Percentiles rank a stretch among this genome's conserved stretches.
phyloP scores from a whole-genome alignment of 2,797 vertebrate genomes.

The Danio jaintianensis region DNA sequence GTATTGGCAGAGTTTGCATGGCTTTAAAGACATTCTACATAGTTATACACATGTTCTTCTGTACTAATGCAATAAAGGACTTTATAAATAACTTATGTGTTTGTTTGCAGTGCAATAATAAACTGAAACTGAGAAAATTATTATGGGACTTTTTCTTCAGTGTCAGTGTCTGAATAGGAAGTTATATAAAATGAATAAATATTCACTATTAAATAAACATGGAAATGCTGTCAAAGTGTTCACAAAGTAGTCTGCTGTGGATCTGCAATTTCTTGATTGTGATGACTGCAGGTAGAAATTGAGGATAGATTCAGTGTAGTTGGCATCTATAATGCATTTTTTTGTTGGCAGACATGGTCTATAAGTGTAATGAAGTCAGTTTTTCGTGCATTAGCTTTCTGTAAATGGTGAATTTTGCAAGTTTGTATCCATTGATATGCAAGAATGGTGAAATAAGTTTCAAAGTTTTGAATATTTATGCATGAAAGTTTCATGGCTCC shows the following conservation, averaged over 20 bases:
- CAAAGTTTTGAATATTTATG: conserved; percentile 25
- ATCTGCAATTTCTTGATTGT: conserved; percentile 5
- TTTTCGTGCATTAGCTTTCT: neutral
- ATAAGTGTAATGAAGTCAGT: neutral
- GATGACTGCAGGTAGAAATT: conserved; percentile 2
- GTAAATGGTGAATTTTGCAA: neutral
- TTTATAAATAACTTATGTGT: neutral
- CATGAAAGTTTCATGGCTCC: conserved; percentile 33
- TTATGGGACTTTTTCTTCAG: neutral
- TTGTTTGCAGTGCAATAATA: neutral
- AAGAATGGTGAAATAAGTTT: conserved; percentile 1
- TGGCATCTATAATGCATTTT: neutral
- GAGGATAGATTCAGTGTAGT: neutral
- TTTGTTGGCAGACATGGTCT: neutral
- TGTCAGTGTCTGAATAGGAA: neutral
- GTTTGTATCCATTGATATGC: neutral
- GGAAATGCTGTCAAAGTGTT: neutral
- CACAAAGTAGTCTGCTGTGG: conserved; percentile 2
- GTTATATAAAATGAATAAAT: neutral
- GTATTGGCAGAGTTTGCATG: no score
- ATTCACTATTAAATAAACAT: conserved; percentile 15
- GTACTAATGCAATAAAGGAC: neutral
- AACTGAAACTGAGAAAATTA: conserved; percentile 1
- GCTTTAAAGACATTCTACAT: no score
- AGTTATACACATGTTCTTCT: neutral